These are phyloP conservation scores for Tachysurus fulvidraco DNA, from an alignment of 2,113 vertebrate species.

Conservation along the genomic window DNA sequence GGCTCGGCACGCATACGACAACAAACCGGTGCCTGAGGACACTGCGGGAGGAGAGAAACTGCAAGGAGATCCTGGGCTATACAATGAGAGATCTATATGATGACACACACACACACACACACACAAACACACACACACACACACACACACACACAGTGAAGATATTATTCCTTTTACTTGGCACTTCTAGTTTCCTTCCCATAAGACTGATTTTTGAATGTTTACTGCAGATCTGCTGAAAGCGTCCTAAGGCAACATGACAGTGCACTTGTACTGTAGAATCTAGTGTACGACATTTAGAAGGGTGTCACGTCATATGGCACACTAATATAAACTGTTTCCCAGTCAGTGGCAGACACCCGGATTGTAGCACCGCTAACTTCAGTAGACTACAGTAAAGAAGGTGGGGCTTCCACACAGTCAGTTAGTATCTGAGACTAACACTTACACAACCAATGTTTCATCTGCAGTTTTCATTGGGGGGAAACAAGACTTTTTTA, in stretches of 20 bases:
- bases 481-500: background rate
- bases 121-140: slow-evolving; percentile 1
- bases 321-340: no score
- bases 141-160: slow-evolving; percentile 9
- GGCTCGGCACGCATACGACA: slow-evolving; percentile 50
- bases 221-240: background rate
- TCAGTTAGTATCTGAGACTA: background rate
- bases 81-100: slow-evolving; percentile 43
- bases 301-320: no score
- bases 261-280: no score
- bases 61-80: slow-evolving; percentile 41
- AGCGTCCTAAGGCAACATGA: background rate
- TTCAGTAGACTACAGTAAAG: background rate
- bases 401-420: background rate
- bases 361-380: no score
- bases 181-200: background rate
- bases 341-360: no score
- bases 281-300: no score
- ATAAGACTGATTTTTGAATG: background rate
- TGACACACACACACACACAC: background rate
- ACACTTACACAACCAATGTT: background rate
- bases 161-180: background rate
- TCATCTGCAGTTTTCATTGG: no score
- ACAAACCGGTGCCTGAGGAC: slow-evolving; percentile 36
- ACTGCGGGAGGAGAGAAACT: slow-evolving; percentile 44